Evolutionary conservation across 1,140 invertebrate species (phyloP), one percentile per base, ranked within the genome.

Genomic region (Drosophila tsacasi): DNA sequence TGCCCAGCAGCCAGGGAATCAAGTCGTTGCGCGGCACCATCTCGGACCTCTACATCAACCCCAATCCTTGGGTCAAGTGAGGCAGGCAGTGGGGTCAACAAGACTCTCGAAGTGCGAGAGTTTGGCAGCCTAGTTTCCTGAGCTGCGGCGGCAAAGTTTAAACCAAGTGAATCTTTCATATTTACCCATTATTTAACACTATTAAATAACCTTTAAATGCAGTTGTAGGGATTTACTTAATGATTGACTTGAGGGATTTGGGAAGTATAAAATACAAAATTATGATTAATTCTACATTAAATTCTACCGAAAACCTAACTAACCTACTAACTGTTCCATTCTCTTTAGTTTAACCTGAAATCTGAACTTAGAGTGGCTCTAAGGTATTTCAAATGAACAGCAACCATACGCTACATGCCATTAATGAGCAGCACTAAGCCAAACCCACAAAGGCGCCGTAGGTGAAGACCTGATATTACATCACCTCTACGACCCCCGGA

Each of bases 11-110:
- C 50, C 78, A 86, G 21, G 90, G 90, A 19, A 25, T 91, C 0
- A 21, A 69, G 10, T 81, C 85, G 15, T 60, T 91, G 27, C 67
- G 83, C 21, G 90, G 89, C 47, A 91, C 89, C 27, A 60, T 92
- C 30, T 91, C 89, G 3, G 9, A 55, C 3, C 72, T 92, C 6
- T 91, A 75, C 44, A 52, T 86, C 5, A 91, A 91, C 63, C 89
- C 89, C 10, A 83, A 81, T 15, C 46, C 65, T 23, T 91, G 89
- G 89, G 42, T 81, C 13, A 12, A 62, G 7, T 76, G 57, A 73
- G n/a, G 1, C 19, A 25, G 19, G 27, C 19, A 25, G 25, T 42
- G 39, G 35, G 54, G 54, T 59, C 62, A 27, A 42, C 10, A n/a
- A 58, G 39, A n/a, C 12, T 9, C 25, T 40, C 10, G 3, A 61